Conservation (phyloP, 2,888 invertebrate genomes). For the Gasteruption jaculator region DNA sequence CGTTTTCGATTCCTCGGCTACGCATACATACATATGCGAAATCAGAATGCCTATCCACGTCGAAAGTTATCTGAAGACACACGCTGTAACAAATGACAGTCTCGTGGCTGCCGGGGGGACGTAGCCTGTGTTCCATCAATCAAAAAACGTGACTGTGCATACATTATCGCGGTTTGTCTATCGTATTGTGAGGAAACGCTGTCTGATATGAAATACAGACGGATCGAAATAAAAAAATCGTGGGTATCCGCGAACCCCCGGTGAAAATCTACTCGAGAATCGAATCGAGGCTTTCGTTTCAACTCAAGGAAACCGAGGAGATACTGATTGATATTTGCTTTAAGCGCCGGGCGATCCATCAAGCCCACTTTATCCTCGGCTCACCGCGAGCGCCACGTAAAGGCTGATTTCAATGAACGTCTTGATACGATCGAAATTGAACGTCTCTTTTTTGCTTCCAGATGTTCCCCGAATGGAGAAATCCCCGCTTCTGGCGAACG, state of each 20-base stretch:
- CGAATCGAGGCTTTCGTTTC: too few species aligned
- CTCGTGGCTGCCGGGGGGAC: conserved; percentile 3
- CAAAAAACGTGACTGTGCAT: conserved; percentile 46
- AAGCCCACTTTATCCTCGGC: conserved; percentile 32
- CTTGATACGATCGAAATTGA: conserved; percentile 15
- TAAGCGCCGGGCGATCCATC: conserved; percentile 36
- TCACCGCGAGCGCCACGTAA: conserved; percentile 26
- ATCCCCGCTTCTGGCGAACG: conserved; percentile 86
- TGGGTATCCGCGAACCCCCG: conserved; percentile 1
- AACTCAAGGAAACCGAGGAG: too few species aligned
- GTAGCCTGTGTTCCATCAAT: conserved; percentile 30
- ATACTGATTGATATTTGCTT: conserved; percentile 40
- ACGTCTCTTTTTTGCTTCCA: conserved; percentile 49
- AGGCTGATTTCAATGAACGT: conserved; percentile 24
- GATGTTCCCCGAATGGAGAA: conserved; percentile 88
- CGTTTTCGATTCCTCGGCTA: too few species aligned
- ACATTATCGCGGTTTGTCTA: conserved; percentile 45
- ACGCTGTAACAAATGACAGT: conserved; percentile 15
- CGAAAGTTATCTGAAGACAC: too few species aligned
- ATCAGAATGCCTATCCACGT: too few species aligned
- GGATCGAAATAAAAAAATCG: too few species aligned
- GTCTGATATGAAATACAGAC: too few species aligned
- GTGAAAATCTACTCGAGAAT: too few species aligned
- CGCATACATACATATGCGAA: too few species aligned
- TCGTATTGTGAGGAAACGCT: too few species aligned